Base-by-base conservation (phyloP, 2,888 invertebrate species). In the Hirtodrosophila confusa region DNA sequence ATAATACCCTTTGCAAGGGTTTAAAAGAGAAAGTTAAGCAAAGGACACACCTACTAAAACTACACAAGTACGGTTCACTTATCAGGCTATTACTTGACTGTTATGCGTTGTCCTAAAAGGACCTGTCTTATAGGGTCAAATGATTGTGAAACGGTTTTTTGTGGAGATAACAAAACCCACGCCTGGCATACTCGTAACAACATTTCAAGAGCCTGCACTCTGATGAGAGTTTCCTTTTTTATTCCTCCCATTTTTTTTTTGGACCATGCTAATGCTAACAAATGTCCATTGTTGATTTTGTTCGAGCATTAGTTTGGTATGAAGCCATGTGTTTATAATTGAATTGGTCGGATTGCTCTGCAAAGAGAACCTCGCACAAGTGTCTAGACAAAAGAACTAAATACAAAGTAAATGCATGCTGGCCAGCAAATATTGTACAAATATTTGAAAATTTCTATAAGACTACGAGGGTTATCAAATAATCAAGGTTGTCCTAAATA, bases 241-340 rank as follows among this genome's bases (percentile, higher is more conserved):
- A 24, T n/a, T 27, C 12, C 23, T n/a, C 6, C 27, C 8, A 9
- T 6, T 31, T 31, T 17, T 31, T 17, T 31, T 31, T 31, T 31
- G 7, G 3, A 7, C 24, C 29, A 7, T 37, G 49, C 41, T 43
- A 44, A 69, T 63, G 51, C 23, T 49, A 27, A 37, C 47, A 48
- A 47, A 17, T 39, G 58, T 61, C 54, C 63, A 74, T 74, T 72
- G 75, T 74, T 74, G 69, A 55, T 60, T 60, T 72, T 72, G 37
- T 6, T 8, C 5, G n/a, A 23, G 36, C 33, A 23, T 33, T 35
- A 31, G 29, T 48, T 36, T 40, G 24, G 11, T 6, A 10, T 10
- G 11, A 31, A 24, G 11, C 27, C 47, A 68, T 69, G 45, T 72
- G 71, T 44, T 62, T 50, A 57, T 56, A 68, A 48, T 51, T 47